A percentile compares a stretch with the other conserved stretches of the same genome.
Conservation (phyloP, 1,140 invertebrate genomes). For the Polypedilum pembai region DNA sequence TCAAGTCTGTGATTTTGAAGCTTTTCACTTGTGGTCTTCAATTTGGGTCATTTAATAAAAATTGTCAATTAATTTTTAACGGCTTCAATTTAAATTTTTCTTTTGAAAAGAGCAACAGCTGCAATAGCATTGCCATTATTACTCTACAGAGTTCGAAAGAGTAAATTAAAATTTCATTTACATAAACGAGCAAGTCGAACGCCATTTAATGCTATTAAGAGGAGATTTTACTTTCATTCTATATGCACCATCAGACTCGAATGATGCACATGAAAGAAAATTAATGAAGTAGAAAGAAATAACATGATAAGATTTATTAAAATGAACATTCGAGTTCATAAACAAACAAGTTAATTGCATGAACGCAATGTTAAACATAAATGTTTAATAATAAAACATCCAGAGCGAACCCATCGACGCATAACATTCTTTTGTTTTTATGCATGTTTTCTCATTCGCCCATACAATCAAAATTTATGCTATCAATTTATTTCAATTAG, state of each 20-base stretch:
- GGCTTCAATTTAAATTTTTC: no score
- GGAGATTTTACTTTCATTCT: slow-evolving; percentile 6
- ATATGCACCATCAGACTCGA: neutral
- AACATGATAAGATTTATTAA: slow-evolving; percentile 16
- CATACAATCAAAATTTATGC: neutral
- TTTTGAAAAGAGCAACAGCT: no score
- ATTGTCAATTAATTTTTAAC: no score
- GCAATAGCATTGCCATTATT: no score
- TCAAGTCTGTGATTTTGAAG: no score
- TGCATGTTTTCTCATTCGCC: neutral
- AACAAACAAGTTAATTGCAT: slow-evolving; percentile 13
- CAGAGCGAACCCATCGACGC: neutral
- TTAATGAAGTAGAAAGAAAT: slow-evolving; percentile 18
- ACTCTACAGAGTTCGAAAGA: no score
- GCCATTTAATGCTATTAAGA: no score
- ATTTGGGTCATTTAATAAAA: no score
- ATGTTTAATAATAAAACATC: slow-evolving; percentile 19
- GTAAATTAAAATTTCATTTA: no score
- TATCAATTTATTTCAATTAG: slow-evolving; percentile 14
- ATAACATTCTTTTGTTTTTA: slow-evolving; percentile 16
- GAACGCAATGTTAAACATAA: slow-evolving; percentile 7
- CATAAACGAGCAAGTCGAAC: no score
- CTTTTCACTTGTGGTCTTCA: no score
- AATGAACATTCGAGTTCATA: slow-evolving; percentile 19
- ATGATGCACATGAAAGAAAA: slow-evolving; percentile 1